These are phyloP conservation scores for Agrochola lota DNA, from an alignment of 2,888 invertebrate species.

Conservation along the genomic window DNA sequence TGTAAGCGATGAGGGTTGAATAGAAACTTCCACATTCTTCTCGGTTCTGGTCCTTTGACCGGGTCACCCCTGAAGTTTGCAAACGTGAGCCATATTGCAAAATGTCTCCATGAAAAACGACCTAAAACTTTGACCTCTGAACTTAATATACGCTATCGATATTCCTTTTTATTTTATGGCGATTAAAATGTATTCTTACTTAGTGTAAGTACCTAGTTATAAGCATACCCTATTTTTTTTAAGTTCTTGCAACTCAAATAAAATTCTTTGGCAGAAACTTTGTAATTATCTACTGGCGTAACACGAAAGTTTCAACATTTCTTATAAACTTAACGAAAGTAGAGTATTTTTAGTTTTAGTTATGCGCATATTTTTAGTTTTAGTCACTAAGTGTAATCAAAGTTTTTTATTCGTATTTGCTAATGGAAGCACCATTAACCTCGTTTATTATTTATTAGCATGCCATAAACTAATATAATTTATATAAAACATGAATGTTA, in stretches of 20 bases:
- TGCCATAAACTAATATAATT: slow-evolving; percentile 44
- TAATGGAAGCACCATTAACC: slow-evolving; percentile 61
- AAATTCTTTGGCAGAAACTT: slow-evolving; percentile 62
- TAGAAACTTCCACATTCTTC: slow-evolving; percentile 77
- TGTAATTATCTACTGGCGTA: slow-evolving; percentile 61
- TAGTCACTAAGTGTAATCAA: slow-evolving; percentile 49
- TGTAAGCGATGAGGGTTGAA: slow-evolving; percentile 75
- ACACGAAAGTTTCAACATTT: slow-evolving; percentile 62
- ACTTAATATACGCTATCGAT: slow-evolving; percentile 74
- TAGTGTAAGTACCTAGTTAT: slow-evolving; percentile 18
- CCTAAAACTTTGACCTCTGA: slow-evolving; percentile 77
- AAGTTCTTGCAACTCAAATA: slow-evolving; percentile 58
- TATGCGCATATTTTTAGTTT: slow-evolving; percentile 65
- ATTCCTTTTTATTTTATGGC: slow-evolving; percentile 69
- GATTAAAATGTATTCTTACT: slow-evolving; percentile 69
- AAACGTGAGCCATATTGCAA: slow-evolving; percentile 80
- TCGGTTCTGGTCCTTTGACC: slow-evolving; percentile 78
- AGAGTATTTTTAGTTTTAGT: slow-evolving; percentile 57
- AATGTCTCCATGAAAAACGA: slow-evolving; percentile 81
- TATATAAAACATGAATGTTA: slow-evolving; percentile 23
- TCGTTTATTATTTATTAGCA: slow-evolving; percentile 51
- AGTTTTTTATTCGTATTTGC: slow-evolving; percentile 44
- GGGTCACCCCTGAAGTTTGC: slow-evolving; percentile 80
- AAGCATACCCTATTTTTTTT: slow-evolving; percentile 46
- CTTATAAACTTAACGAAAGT: slow-evolving; percentile 58